Evolutionary conservation across 2,113 vertebrate genomes (phyloP).

Genomic region (Sapajus apella): DNA sequence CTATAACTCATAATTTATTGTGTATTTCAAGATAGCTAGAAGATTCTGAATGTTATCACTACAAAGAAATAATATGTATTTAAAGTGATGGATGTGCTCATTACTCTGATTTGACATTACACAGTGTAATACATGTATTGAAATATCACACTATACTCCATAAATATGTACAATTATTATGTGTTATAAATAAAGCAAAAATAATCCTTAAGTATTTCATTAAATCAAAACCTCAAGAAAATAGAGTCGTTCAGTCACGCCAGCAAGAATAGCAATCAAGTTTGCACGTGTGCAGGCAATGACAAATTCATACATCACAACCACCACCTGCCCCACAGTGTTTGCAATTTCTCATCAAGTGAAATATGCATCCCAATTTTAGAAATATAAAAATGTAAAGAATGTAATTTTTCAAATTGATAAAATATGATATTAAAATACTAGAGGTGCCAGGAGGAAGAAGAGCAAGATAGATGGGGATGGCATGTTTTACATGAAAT

Average conservation of each 20-base stretch:
- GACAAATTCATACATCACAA: background rate
- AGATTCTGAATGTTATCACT: background rate
- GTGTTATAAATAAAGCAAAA: background rate
- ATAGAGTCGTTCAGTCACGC: background rate
- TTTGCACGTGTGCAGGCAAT: accelerated
- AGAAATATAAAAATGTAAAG: background rate
- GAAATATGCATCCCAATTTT: background rate
- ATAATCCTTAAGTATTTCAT: background rate
- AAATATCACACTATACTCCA: background rate
- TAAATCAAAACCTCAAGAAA: background rate
- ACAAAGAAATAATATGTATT: background rate
- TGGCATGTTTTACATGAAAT: background rate
- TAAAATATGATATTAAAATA: background rate
- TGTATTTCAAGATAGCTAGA: background rate
- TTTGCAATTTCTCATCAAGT: background rate
- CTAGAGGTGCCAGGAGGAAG: background rate
- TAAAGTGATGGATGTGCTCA: background rate
- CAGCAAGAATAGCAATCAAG: background rate
- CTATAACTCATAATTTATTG: background rate
- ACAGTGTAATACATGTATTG: background rate
- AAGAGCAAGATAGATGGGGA: background rate
- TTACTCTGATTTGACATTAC: background rate
- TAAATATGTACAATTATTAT: background rate
- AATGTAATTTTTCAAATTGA: background rate
- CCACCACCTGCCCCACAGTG: background rate